phyloP scores from a whole-genome alignment of 2,797 vertebrate genomes.

The Prunella strophiata region DNA sequence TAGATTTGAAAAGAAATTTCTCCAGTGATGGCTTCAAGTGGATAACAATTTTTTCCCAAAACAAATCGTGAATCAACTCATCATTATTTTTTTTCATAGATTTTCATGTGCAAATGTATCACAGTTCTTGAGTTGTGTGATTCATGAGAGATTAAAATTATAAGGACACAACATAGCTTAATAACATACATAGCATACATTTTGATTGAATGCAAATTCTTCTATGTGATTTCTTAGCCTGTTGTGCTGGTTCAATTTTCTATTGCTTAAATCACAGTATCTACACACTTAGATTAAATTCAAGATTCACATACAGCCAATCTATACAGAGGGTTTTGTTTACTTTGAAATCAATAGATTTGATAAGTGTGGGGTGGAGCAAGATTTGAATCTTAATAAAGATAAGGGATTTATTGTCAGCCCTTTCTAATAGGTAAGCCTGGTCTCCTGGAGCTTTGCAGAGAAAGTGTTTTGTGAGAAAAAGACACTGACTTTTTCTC shows the following conservation, averaged over 20 bases:
- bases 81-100: neutral
- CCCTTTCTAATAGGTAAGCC: neutral
- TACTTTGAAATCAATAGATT: conserved; percentile 25
- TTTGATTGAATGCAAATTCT: neutral
- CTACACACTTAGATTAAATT: neutral
- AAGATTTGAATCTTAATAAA: conserved; percentile 40
- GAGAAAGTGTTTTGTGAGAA: neutral
- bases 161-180: neutral
- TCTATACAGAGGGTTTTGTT: conserved; percentile 18
- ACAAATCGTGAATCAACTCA: conserved; percentile 43
- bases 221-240: neutral
- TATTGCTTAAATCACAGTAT: neutral
- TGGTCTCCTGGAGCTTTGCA: neutral
- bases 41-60: conserved; percentile 63
- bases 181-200: neutral
- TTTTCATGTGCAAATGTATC: neutral
- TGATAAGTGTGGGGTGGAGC: neutral
- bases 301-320: neutral
- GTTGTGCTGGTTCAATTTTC: neutral
- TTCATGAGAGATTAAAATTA: conserved; percentile 20
- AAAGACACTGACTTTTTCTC: neutral
- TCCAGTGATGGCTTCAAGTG: conserved; percentile 30
- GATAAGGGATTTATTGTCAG: conserved; percentile 19
- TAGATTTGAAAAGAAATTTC: conserved; percentile 74
- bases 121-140: neutral